Evolutionary conservation across 2,797 vertebrate species (phyloP).

Genomic region (Buceros bicornis): DNA sequence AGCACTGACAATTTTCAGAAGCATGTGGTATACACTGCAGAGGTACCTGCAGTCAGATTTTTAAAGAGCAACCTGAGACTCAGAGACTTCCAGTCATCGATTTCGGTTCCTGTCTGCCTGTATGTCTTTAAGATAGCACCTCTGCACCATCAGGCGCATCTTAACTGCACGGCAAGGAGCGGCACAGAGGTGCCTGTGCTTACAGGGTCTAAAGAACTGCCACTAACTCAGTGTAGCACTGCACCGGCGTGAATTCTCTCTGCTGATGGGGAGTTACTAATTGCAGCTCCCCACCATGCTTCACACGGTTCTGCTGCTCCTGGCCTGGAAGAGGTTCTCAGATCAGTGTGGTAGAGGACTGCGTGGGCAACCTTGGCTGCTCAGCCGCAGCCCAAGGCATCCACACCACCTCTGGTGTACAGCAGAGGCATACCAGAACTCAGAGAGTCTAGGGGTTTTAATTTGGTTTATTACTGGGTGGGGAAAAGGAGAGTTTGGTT

Average conservation of each 20-base stretch:
- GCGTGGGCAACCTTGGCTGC: fast-evolving
- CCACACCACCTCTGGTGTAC: fast-evolving
- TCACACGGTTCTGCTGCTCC: neutral
- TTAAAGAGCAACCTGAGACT: neutral
- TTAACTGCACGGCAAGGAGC: fast-evolving
- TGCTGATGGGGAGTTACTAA: neutral
- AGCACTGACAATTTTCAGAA: neutral
- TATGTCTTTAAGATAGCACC: neutral
- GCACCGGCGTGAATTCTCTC: neutral
- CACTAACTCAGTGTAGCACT: fast-evolving
- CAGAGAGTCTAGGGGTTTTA: neutral
- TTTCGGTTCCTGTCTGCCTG: fast-evolving
- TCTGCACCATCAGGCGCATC: neutral
- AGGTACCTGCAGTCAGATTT: neutral
- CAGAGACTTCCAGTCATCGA: neutral
- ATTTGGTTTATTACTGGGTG: neutral
- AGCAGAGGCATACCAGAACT: neutral
- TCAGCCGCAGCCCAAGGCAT: neutral
- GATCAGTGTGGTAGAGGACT: neutral
- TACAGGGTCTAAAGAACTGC: neutral
- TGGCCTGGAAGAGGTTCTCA: neutral
- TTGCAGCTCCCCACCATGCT: neutral
- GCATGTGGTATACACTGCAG: fast-evolving
- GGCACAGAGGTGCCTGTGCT: neutral
- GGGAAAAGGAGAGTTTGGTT: neutral